Conservation (phyloP, 2,113 vertebrate species). For the Callionymus lyra region DNA sequence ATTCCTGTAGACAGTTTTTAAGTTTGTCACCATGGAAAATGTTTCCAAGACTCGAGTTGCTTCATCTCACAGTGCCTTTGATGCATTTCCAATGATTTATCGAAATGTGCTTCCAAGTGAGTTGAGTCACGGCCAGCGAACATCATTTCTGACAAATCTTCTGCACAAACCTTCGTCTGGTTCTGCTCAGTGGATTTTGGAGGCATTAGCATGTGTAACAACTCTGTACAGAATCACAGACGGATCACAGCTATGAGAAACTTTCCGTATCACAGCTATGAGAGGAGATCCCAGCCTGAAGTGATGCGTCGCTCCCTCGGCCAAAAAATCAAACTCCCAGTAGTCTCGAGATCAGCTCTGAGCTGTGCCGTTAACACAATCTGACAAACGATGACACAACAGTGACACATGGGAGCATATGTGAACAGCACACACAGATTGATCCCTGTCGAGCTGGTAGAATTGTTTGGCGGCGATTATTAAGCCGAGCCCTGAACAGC, state of each 20-base stretch:
- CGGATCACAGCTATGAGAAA: conserved; percentile 21
- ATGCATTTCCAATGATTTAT: no score
- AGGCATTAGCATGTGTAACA: conserved; percentile 6
- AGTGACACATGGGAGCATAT: conserved; percentile 14
- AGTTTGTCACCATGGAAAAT: no score
- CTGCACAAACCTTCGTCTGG: background rate
- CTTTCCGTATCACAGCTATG: conserved; percentile 11
- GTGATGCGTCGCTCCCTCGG: conserved; percentile 22
- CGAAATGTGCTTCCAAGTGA: no score
- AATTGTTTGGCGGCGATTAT: conserved; percentile 34
- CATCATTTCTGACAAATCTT: background rate
- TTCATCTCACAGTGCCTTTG: no score
- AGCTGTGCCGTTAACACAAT: conserved; percentile 8
- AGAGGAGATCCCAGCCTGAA: conserved; percentile 35
- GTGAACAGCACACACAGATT: conserved; percentile 2
- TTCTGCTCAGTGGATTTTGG: background rate
- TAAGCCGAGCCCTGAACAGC: conserved; percentile 32
- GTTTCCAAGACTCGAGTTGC: no score
- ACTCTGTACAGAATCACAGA: conserved; percentile 8
- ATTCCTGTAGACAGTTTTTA: no score
- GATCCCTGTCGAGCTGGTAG: conserved; percentile 40
- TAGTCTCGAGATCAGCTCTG: conserved; percentile 27
- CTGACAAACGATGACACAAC: conserved; percentile 14
- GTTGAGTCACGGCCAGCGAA: no score
- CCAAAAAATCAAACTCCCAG: conserved; percentile 28